Percentiles rank a stretch among this genome's conserved stretches.
phyloP scores from a whole-genome alignment of 2,113 vertebrate genomes.

The Coracopsis vasa region DNA sequence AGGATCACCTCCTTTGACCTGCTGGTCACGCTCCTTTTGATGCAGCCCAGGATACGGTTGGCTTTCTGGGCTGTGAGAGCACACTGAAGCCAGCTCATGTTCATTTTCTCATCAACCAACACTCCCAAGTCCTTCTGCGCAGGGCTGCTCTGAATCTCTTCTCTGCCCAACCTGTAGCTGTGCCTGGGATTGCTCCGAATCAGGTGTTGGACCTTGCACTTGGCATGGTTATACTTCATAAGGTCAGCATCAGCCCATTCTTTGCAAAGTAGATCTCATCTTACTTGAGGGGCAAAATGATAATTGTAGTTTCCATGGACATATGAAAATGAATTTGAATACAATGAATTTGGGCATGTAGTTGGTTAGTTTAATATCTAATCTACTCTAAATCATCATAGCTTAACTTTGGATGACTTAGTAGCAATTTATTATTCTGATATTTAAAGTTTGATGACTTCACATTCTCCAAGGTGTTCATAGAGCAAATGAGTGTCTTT shows the following conservation, averaged over 20 bases:
- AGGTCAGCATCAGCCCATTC: neutral
- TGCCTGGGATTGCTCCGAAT: too few species aligned
- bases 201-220: too few species aligned
- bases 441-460: neutral
- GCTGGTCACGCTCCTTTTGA: too few species aligned
- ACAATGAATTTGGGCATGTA: neutral
- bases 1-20: too few species aligned
- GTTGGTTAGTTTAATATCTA: neutral
- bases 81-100: too few species aligned
- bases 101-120: too few species aligned
- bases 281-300: neutral
- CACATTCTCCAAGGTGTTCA: neutral
- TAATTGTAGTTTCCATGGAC: neutral
- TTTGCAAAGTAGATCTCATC: neutral
- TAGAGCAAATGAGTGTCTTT: neutral
- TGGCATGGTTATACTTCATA: too few species aligned
- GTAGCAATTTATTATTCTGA: fast-evolving
- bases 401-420: neutral
- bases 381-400: neutral
- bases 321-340: neutral
- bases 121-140: too few species aligned
- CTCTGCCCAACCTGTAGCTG: too few species aligned
- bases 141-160: too few species aligned
- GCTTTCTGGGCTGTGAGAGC: too few species aligned
- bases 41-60: too few species aligned